These are phyloP conservation scores for Dasypogon diadema DNA, from an alignment of 2,888 invertebrate genomes.

Conservation along the genomic window DNA sequence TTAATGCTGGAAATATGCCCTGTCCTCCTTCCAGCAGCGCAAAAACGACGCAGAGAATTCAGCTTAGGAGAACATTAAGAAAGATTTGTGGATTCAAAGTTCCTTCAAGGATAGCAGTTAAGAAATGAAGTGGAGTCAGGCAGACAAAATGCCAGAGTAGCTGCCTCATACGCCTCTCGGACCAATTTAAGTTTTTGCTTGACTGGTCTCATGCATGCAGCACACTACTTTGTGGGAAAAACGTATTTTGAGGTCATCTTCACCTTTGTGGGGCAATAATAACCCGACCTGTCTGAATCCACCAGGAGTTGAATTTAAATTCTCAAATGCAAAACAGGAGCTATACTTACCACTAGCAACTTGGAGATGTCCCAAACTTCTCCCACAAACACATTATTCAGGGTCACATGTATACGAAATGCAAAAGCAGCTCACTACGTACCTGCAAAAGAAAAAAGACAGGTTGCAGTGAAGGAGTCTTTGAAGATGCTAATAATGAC, in stretches of 20 bases:
- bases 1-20: constrained; percentile 42
- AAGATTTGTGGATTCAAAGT: constrained; percentile 46
- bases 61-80: constrained; percentile 47
- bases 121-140: constrained; percentile 28
- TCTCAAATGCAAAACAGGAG: constrained; percentile 32
- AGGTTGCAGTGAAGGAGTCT: constrained; percentile 9
- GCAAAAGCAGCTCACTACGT: constrained; percentile 38
- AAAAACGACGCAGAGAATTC: constrained; percentile 7
- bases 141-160: constrained; percentile 23
- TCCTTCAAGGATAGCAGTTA: constrained; percentile 31
- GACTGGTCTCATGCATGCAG: constrained; percentile 32
- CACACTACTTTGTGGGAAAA: background rate
- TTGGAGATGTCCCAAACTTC: constrained; percentile 46
- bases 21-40: constrained; percentile 15
- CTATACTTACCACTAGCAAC: constrained; percentile 34
- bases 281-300: background rate
- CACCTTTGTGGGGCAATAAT: constrained; percentile 46
- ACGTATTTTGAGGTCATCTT: constrained; percentile 35
- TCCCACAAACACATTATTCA: constrained; percentile 38
- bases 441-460: constrained; percentile 28
- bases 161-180: constrained; percentile 13
- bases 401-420: constrained; percentile 38
- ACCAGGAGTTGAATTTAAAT: constrained; percentile 31
- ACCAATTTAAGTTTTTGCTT: constrained; percentile 43
- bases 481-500: constrained; percentile 39